phyloP scores from a whole-genome alignment of 2,113 vertebrate genomes.

The Fulmarus glacialis region DNA sequence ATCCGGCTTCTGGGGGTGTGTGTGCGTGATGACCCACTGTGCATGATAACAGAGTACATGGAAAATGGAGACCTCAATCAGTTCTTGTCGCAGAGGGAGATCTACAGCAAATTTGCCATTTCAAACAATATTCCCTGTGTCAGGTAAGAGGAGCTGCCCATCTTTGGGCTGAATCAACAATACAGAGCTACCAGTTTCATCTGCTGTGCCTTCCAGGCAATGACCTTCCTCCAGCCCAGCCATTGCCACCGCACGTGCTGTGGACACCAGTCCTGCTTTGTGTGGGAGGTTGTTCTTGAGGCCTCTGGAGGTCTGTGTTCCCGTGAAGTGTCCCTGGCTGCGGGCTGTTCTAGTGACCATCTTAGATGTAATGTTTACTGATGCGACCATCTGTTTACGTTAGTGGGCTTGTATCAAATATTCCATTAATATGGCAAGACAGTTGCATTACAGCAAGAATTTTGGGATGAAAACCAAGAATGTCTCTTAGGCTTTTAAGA shows the following conservation, averaged over 20 bases:
- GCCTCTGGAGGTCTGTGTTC: neutral
- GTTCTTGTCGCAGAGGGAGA: slow-evolving; percentile 92
- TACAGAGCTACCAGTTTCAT: neutral
- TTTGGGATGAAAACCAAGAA: neutral
- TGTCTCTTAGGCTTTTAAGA: neutral
- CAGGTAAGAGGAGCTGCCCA: slow-evolving; percentile 62
- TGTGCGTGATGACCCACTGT: slow-evolving; percentile 90
- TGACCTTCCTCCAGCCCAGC: neutral
- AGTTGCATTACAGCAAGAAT: neutral
- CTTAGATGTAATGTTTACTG: neutral
- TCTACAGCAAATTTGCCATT: slow-evolving; percentile 88
- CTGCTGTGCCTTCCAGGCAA: neutral
- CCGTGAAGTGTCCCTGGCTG: neutral
- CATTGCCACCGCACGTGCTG: rapidly evolving
- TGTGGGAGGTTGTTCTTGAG: neutral
- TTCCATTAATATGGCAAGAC: neutral
- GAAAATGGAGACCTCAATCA: slow-evolving; percentile 98
- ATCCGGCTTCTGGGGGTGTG: slow-evolving; percentile 94
- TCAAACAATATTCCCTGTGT: slow-evolving; percentile 86
- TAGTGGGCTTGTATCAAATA: neutral
- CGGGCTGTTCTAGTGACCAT: neutral
- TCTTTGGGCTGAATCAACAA: neutral
- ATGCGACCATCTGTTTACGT: neutral
- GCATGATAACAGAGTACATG: slow-evolving; percentile 99
- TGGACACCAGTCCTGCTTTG: neutral